phyloP scores from a whole-genome alignment of 2,113 vertebrate species.

The Aramus guarauna region DNA sequence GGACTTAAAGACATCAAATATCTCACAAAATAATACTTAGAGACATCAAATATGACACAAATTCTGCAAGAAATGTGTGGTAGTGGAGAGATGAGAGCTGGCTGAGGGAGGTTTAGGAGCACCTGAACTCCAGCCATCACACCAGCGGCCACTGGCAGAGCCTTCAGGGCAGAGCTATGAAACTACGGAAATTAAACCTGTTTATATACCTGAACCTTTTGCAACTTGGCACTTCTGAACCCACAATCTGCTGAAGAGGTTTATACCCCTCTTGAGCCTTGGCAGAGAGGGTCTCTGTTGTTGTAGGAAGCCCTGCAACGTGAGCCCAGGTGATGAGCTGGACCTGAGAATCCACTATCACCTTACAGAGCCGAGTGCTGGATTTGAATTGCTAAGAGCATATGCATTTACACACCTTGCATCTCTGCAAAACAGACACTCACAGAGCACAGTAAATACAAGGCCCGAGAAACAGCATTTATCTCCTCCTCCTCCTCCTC shows the following conservation, averaged over 20 bases:
- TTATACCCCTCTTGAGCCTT: not conserved
- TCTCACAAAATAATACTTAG: not conserved
- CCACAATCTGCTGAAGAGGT: not conserved
- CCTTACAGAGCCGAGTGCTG: not conserved
- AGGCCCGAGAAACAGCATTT: not conserved
- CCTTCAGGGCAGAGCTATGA: not conserved
- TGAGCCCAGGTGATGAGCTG: not conserved
- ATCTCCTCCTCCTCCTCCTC: not conserved
- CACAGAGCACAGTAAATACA: not conserved
- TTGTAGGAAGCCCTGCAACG: not conserved
- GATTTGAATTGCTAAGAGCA: not conserved
- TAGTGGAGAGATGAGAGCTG: not conserved
- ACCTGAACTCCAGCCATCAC: not conserved
- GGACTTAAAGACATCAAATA: not conserved
- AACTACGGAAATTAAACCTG: not conserved
- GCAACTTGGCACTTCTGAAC: not conserved
- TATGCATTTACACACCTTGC: fast-evolving
- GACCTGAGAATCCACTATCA: not conserved
- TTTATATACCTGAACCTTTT: not conserved
- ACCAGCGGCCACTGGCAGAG: not conserved
- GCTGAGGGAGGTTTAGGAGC: not conserved
- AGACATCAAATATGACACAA: not conserved
- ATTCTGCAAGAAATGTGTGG: not conserved
- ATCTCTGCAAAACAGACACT: not conserved
- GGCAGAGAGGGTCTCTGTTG: not conserved